These are phyloP conservation scores for Xiphorhynchus erythropygius DNA, from an alignment of 2,797 vertebrate genomes.

Conservation along the genomic window DNA sequence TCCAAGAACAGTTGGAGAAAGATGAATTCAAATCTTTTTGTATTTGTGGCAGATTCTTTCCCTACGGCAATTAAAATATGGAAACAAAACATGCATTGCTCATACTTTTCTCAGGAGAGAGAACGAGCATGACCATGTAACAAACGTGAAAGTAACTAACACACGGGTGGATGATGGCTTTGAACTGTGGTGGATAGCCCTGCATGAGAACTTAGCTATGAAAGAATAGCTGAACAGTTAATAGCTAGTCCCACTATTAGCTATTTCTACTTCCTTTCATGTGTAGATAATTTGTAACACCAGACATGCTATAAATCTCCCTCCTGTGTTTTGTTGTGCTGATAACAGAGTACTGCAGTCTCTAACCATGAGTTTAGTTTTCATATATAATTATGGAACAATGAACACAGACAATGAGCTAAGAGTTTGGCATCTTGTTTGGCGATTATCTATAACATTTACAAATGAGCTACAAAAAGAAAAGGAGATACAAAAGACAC, in stretches of 20 bases:
- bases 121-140: background rate
- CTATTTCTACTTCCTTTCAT: background rate
- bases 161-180: background rate
- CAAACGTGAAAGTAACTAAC: background rate
- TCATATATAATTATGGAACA: constrained; percentile 49
- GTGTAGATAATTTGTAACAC: constrained; percentile 7
- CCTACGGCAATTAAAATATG: constrained; percentile 21
- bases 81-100: constrained; percentile 10
- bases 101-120: background rate
- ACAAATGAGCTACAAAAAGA: background rate
- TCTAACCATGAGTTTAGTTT: constrained; percentile 39
- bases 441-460: constrained; percentile 3
- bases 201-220: background rate
- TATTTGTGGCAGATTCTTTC: constrained; percentile 40
- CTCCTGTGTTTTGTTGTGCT: background rate
- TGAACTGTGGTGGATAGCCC: background rate
- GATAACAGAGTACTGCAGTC: constrained; percentile 19
- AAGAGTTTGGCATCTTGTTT: constrained; percentile 51
- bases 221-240: background rate
- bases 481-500: background rate
- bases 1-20: constrained; percentile 60
- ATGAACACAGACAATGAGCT: background rate
- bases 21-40: constrained; percentile 29
- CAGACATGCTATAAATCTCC: background rate
- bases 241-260: background rate